Percentiles rank a stretch among this genome's conserved stretches.
phyloP scores from a whole-genome alignment of 64 coral and sea anemone species.

The Cladopsammia gracilis region DNA sequence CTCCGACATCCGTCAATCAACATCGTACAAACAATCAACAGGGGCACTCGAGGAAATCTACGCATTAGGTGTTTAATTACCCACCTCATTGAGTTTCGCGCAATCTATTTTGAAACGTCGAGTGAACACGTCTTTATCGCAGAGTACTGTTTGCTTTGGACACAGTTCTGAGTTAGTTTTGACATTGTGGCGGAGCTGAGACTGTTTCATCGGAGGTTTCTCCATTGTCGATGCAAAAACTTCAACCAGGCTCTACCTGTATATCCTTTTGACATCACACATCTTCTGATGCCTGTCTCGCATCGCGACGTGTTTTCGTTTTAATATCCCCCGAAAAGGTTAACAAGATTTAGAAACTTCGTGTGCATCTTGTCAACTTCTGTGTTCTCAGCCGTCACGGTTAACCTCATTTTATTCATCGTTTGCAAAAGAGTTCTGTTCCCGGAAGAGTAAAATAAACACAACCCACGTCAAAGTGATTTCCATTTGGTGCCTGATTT shows the following conservation, averaged over 20 bases:
- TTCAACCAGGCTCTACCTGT: not conserved
- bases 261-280: not conserved
- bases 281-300: not conserved
- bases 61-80: slow-evolving; percentile 29
- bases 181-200: not conserved
- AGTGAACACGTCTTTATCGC: slow-evolving; percentile 1
- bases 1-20: slow-evolving; percentile 1
- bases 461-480: not conserved
- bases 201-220: not conserved
- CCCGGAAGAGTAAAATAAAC: not conserved
- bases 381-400: not conserved
- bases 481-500: not conserved
- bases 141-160: slow-evolving; percentile 1
- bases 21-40: not conserved
- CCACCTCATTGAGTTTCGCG: slow-evolving; percentile 17
- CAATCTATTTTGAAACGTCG: not conserved
- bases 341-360: not conserved
- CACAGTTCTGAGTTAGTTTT: not conserved
- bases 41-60: not conserved
- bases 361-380: not conserved
- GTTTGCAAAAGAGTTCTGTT: not conserved
- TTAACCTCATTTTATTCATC: not conserved
- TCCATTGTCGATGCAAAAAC: not conserved
- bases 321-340: not conserved
- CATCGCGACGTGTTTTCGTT: not conserved